Conservation (phyloP, 2,113 vertebrate genomes). For the Perca flavescens region DNA sequence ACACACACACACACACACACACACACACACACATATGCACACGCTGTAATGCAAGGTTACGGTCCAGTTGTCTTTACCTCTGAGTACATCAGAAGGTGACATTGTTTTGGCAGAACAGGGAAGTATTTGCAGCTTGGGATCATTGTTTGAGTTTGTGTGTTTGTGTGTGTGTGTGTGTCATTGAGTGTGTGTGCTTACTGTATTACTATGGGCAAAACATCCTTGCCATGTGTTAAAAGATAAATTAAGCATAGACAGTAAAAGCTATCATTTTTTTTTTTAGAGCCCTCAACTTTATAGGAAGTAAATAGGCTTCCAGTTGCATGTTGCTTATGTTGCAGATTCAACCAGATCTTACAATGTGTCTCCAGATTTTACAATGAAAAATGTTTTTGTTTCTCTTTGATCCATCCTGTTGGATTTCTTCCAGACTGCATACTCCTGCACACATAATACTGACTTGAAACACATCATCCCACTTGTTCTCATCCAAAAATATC, state of each 20-base stretch:
- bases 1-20: constrained; percentile 27
- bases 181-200: background rate
- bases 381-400: background rate
- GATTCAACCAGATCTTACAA: background rate
- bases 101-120: constrained; percentile 35
- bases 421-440: background rate
- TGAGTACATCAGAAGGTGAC: constrained; percentile 21
- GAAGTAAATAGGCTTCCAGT: background rate
- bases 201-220: background rate
- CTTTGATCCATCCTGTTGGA: background rate
- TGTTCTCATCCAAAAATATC: constrained; percentile 7
- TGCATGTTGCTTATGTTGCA: background rate
- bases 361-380: background rate
- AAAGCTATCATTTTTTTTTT: background rate
- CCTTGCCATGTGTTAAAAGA: background rate
- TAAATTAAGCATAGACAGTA: background rate
- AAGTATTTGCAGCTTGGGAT: constrained; percentile 4
- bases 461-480: background rate
- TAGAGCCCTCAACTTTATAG: background rate
- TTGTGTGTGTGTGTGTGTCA: background rate
- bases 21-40: constrained; percentile 5
- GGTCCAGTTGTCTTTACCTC: constrained; percentile 28
- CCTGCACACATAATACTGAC: background rate
- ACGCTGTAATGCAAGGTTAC: constrained; percentile 39
- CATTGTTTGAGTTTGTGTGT: background rate